Base-by-base conservation (phyloP, 1,140 invertebrate species). In the Drosophila paulistorum region DNA sequence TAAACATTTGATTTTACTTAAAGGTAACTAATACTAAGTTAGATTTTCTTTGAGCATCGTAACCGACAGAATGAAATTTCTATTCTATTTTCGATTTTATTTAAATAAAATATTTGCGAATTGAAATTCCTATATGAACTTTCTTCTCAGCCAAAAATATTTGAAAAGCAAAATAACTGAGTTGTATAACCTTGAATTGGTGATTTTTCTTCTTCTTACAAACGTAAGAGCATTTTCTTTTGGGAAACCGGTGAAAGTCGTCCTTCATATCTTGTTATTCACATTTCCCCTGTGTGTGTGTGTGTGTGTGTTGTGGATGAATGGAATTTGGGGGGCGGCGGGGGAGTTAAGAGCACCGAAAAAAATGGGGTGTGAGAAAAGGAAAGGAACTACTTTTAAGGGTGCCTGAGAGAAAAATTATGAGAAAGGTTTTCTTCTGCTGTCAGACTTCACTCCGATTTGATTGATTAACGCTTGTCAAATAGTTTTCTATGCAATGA, bases 391-490 rank as follows among this genome's bases (percentile, higher is more conserved):
- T 37, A 33, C 13, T 58, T 13, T 14, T 55, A 23, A 26, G 45
- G 3, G 7, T 45, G 30, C 11, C 42, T 54, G 10, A 26, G 61
- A 11, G 45, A 81, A 89, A 78, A 75, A 89, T 87, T 80, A 87
- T 89, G 80, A 89, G 89, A 89, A 89, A 89, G 84, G 85, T 89
- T 89, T 51, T 73, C 68, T 64, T 41, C 60, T 39, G 68, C 71
- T 87, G 84, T 83, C 83, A 89, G 69, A 67, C 63, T 60, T 75
- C 60, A 72, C 74, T 77, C 45, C 65, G 54, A 30, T 66, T 84
- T 87, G 84, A 87, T 87, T 87, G 84, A 87, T 89, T 89, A 89
- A 71, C 72, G 60, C 77, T 80, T 84, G 84, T 84, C 80, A 87
- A 80, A 84, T 65, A 79, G 68, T 70, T 83, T 14, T 64, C 58